Percentiles rank a stretch among this genome's conserved stretches.
Conservation (phyloP, 1,140 invertebrate species). For the Drosophila hydei region DNA sequence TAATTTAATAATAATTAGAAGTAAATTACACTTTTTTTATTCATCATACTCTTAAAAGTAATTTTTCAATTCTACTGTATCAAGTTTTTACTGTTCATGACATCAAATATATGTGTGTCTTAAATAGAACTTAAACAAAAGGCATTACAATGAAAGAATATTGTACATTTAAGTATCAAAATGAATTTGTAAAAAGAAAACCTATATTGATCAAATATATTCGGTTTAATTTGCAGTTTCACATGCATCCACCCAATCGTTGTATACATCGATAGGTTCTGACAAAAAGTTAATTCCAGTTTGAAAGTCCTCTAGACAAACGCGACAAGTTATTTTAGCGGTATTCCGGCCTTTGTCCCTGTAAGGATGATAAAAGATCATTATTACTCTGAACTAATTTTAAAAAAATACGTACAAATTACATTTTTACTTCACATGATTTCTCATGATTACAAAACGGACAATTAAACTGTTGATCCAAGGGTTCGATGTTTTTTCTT, state of each 20-base stretch:
- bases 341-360: conserved; percentile 97
- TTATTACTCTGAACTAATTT: conserved; percentile 3
- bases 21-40: too few relatives aligned
- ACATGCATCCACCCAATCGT: conserved; percentile 99
- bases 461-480: conserved; percentile 99
- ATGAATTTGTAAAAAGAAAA: too few relatives aligned
- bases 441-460: conserved; percentile 99
- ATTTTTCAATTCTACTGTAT: too few relatives aligned
- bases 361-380: conserved; percentile 82
- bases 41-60: too few relatives aligned
- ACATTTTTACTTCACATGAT: conserved; percentile 99
- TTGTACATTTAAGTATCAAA: too few relatives aligned
- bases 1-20: too few relatives aligned
- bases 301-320: conserved; percentile 98
- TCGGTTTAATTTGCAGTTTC: conserved; percentile 92
- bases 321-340: conserved; percentile 96
- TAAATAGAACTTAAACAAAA: too few relatives aligned
- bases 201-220: not conserved
- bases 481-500: conserved; percentile 95
- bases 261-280: conserved; percentile 99
- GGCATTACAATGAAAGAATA: too few relatives aligned
- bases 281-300: conserved; percentile 98
- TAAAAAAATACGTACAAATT: conserved; percentile 83
- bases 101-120: too few relatives aligned
- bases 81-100: too few relatives aligned